Percentiles rank a stretch among this genome's conserved stretches.
phyloP scores from a whole-genome alignment of 2,888 invertebrate species.

The Thelaira solivaga region DNA sequence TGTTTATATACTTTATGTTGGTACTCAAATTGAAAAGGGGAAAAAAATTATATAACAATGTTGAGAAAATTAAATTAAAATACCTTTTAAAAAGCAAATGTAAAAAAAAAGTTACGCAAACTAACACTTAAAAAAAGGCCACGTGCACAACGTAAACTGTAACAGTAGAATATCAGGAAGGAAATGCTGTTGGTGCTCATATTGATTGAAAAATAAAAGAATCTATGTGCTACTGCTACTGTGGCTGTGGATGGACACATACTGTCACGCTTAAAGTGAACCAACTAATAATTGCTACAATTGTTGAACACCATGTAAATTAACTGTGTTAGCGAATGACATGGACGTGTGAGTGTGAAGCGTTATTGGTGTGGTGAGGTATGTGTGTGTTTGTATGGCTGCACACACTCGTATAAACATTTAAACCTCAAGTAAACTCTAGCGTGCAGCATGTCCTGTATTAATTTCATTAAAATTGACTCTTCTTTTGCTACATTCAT shows the following conservation, averaged over 20 bases:
- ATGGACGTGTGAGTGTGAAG: neutral
- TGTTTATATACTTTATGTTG: no score
- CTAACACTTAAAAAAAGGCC: neutral
- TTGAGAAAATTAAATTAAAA: conserved; percentile 50
- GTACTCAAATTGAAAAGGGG: conserved; percentile 13
- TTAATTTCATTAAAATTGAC: conserved; percentile 58
- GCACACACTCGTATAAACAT: neutral
- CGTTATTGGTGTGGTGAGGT: no score
- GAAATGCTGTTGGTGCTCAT: neutral
- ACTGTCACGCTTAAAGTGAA: neutral
- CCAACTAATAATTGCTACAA: conserved; percentile 44
- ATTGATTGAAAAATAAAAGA: neutral
- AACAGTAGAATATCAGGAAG: neutral
- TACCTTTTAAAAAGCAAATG: conserved; percentile 14
- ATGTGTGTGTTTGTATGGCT: neutral
- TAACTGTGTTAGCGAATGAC: conserved; percentile 7
- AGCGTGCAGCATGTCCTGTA: conserved; percentile 49
- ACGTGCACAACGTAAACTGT: neutral
- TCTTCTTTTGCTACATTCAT: conserved; percentile 1
- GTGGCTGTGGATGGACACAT: neutral
- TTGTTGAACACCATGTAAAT: conserved; percentile 44
- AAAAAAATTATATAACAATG: neutral
- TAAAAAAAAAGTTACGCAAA: neutral
- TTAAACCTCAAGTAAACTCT: conserved; percentile 8
- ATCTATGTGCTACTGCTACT: no score